Conservation (phyloP, 2,888 invertebrate species). For the Allolobophora icterica region DNA sequence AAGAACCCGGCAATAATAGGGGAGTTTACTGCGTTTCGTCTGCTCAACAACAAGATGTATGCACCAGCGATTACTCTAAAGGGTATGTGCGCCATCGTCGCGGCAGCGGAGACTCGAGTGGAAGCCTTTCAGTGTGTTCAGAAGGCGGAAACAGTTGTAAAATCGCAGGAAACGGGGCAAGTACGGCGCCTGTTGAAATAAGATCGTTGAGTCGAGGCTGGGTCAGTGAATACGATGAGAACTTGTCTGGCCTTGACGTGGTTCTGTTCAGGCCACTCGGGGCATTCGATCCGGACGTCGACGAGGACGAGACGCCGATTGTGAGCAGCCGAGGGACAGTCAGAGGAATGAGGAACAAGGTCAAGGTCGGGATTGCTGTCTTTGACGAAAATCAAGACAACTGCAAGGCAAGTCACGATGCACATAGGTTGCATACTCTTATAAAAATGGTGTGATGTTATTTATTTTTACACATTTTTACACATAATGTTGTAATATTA, state of each 20-base stretch:
- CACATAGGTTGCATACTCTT: not conserved
- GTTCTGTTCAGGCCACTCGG: not conserved
- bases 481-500: too few species aligned
- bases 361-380: conserved; percentile 92
- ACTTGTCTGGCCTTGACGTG: not conserved
- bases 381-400: conserved; percentile 67
- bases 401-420: conserved; percentile 38
- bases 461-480: too few species aligned
- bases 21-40: not conserved
- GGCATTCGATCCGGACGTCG: not conserved
- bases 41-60: not conserved
- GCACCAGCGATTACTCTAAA: not conserved
- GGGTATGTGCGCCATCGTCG: not conserved
- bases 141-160: not conserved
- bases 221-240: not conserved
- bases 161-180: not conserved
- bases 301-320: conserved; percentile 68
- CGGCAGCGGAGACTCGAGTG: not conserved
- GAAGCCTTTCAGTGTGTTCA: not conserved
- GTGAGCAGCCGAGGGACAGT: conserved; percentile 90
- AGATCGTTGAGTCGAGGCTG: not conserved
- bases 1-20: not conserved
- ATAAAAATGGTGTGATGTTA: too few species aligned
- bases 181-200: not conserved
- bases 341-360: conserved; percentile 90